These are phyloP conservation scores for Brachionus plicatilis DNA, from an alignment of 1,140 invertebrate species.

Conservation along the genomic window DNA sequence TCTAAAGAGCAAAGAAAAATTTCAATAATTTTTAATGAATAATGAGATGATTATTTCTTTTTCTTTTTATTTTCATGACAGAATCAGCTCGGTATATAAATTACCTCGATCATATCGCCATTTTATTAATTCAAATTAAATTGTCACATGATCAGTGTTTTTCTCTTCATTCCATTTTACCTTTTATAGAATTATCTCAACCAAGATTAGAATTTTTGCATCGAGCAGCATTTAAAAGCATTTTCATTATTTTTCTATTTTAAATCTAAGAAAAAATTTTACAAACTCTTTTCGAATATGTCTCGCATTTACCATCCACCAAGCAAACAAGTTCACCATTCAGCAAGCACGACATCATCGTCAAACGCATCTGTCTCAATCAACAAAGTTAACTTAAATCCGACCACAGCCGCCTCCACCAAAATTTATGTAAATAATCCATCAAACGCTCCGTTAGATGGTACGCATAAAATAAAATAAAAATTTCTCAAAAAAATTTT, in stretches of 20 bases:
- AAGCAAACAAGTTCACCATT: not conserved
- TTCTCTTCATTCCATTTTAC: not conserved
- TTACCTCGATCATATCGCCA: not conserved
- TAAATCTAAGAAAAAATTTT: not conserved
- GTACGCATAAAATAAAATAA: conserved; percentile 8
- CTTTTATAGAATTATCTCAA: not conserved
- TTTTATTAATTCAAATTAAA: conserved; percentile 2
- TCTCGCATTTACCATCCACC: conserved; percentile 25
- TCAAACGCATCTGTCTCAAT: conserved; percentile 5
- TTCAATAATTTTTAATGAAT: conserved; percentile 1
- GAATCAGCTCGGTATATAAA: not conserved
- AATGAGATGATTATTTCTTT: not conserved
- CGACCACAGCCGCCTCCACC: not conserved
- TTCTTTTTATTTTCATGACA: not conserved
- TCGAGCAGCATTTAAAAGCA: not conserved
- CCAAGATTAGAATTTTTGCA: not conserved
- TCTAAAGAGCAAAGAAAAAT: not conserved
- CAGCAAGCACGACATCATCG: not conserved
- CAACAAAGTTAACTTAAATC: conserved; percentile 22
- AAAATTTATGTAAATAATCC: conserved; percentile 37
- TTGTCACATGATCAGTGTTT: not conserved
- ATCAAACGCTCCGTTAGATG: conserved; percentile 19
- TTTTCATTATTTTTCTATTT: not conserved
- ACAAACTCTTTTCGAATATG: not conserved
- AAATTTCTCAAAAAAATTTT: not conserved